A percentile compares a stretch with the other conserved stretches of the same genome.
phyloP scores from a whole-genome alignment of 2,888 invertebrate species.

The Diaphora mendica region DNA sequence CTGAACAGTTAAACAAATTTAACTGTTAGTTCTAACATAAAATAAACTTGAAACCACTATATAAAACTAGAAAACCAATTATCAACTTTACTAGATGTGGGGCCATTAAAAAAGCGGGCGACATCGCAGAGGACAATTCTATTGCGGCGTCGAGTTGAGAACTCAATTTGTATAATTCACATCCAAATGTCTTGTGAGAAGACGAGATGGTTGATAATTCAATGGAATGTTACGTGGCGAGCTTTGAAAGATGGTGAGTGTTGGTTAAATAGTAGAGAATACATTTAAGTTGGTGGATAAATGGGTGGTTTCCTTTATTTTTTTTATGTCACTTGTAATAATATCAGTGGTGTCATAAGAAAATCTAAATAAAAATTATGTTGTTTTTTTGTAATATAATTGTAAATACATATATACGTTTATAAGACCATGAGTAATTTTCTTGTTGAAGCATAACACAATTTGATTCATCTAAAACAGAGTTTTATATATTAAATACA shows the following conservation, averaged over 20 bases:
- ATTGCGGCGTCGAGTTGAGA: slow-evolving; percentile 19
- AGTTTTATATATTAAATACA: too few species aligned
- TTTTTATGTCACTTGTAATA: too few species aligned
- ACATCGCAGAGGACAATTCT: slow-evolving; percentile 32
- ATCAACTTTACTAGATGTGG: slow-evolving; percentile 14
- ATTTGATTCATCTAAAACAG: too few species aligned
- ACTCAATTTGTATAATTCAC: slow-evolving; percentile 54
- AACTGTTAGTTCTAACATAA: slow-evolving; percentile 1
- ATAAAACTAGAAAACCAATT: slow-evolving; percentile 25
- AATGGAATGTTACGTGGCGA: slow-evolving; percentile 13
- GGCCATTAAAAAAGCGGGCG: slow-evolving; percentile 29
- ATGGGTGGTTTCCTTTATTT: not conserved
- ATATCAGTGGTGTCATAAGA: too few species aligned
- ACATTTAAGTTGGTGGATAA: not conserved
- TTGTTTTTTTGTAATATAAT: too few species aligned
- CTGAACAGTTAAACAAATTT: not conserved
- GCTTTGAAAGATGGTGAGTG: slow-evolving; percentile 2
- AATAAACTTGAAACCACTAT: slow-evolving; percentile 6
- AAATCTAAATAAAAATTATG: too few species aligned
- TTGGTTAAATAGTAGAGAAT: not conserved
- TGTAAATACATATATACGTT: too few species aligned
- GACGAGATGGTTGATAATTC: slow-evolving; percentile 14
- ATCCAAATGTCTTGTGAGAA: slow-evolving; percentile 11
- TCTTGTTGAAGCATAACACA: too few species aligned
- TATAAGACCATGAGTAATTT: too few species aligned